Percentiles rank a stretch among this genome's conserved stretches.
Conservation (phyloP, 1,140 invertebrate species). For the Cotesia glomerata region DNA sequence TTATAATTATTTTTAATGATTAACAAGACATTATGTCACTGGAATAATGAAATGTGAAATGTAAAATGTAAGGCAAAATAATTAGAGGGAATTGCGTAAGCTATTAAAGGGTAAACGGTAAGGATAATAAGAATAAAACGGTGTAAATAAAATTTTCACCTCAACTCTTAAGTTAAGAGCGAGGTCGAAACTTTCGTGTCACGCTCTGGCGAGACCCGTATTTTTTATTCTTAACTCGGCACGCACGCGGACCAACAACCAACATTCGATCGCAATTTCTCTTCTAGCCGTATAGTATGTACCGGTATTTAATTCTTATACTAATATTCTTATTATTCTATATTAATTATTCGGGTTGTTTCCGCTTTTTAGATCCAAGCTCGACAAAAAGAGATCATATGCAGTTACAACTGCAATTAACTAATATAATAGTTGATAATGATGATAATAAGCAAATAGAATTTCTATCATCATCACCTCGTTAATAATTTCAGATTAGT, state of each 20-base stretch:
- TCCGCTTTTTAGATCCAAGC: conserved; percentile 19
- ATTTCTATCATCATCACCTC: too few species aligned
- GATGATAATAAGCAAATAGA: too few species aligned
- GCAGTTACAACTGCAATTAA: too few species aligned
- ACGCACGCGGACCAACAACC: conserved; percentile 1
- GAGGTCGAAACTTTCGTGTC: conserved; percentile 33
- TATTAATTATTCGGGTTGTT: conserved; percentile 13
- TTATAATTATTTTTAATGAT: not conserved
- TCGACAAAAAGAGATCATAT: not conserved
- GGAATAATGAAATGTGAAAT: not conserved
- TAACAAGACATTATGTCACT: not conserved
- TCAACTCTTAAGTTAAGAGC: not conserved
- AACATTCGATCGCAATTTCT: conserved; percentile 29
- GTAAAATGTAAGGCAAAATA: not conserved
- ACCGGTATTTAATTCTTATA: too few species aligned
- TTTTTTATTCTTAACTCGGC: conserved; percentile 12
- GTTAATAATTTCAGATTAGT: too few species aligned
- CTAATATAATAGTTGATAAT: too few species aligned
- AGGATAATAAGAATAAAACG: not conserved
- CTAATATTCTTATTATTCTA: too few species aligned
- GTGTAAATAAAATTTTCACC: conserved; percentile 25
- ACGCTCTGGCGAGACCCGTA: conserved; percentile 25
- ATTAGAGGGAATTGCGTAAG: not conserved
- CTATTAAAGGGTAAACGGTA: not conserved
- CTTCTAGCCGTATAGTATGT: conserved; percentile 3